These are phyloP conservation scores for Drosophila planitibia DNA, from an alignment of 2,888 invertebrate genomes.

Conservation along the genomic window DNA sequence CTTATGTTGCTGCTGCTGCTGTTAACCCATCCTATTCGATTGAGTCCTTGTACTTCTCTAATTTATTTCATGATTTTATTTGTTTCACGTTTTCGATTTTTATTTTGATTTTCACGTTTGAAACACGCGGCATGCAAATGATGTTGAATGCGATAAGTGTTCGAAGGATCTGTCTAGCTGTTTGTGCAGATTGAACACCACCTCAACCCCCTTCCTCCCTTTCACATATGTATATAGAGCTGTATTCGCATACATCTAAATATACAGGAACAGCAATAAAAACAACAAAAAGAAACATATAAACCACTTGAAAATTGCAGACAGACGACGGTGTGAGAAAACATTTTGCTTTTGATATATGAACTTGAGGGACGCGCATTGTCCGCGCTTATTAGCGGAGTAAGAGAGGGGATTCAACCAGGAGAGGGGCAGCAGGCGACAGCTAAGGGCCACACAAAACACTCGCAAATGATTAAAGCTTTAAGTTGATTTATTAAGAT, in stretches of 20 bases:
- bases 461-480: constrained; percentile 45
- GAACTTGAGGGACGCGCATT: constrained; percentile 72
- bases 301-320: constrained; percentile 73
- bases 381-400: constrained; percentile 67
- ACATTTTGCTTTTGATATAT: constrained; percentile 69
- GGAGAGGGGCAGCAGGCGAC: background rate
- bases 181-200: constrained; percentile 34
- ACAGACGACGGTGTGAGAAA: constrained; percentile 44
- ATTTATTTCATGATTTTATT: constrained; percentile 82
- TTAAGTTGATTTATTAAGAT: constrained; percentile 68
- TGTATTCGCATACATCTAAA: constrained; percentile 4
- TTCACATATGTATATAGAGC: constrained; percentile 8
- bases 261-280: constrained; percentile 16
- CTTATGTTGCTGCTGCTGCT: background rate
- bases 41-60: constrained; percentile 71
- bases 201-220: background rate
- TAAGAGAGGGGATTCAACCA: background rate
- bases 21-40: constrained; percentile 9
- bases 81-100: constrained; percentile 55
- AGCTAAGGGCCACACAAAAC: background rate
- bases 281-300: constrained; percentile 25
- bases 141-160: constrained; percentile 79
- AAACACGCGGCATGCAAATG: constrained; percentile 77
- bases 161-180: constrained; percentile 72
- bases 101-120: constrained; percentile 23